These are phyloP conservation scores for Oriolus oriolus DNA, from an alignment of 2,113 vertebrate genomes.

Conservation along the genomic window DNA sequence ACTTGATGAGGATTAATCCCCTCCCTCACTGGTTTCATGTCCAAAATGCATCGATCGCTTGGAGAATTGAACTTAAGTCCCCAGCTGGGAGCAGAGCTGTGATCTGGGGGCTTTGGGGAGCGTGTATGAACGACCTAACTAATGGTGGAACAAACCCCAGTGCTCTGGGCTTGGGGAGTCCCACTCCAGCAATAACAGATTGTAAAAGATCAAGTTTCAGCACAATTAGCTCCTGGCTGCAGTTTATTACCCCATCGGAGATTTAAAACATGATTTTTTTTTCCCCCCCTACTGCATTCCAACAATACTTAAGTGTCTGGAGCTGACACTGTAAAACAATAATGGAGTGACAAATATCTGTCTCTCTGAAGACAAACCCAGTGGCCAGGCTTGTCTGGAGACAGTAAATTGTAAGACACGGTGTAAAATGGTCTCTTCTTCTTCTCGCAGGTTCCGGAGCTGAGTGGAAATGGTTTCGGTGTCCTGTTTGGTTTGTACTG, in stretches of 20 bases:
- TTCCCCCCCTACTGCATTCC: conserved; percentile 69
- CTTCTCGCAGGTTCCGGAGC: not conserved
- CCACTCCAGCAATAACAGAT: conserved; percentile 78
- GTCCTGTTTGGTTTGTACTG: not conserved
- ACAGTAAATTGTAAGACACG: not conserved
- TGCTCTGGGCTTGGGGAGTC: conserved; percentile 70
- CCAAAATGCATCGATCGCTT: conserved; percentile 71
- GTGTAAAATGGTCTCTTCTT: not conserved
- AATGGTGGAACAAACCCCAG: conserved; percentile 75
- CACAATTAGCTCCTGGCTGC: conserved; percentile 83
- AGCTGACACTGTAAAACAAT: conserved; percentile 77
- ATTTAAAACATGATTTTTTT: conserved; percentile 74
- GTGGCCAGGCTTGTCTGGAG: not conserved
- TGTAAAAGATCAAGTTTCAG: conserved; percentile 81
- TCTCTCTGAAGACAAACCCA: conserved; percentile 55
- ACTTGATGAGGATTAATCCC: conserved; percentile 77
- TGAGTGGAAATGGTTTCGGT: not conserved
- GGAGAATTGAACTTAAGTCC: conserved; percentile 65
- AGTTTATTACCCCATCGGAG: conserved; percentile 79
- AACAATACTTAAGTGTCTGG: conserved; percentile 76
- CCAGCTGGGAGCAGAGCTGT: conserved; percentile 70
- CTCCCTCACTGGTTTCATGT: conserved; percentile 64
- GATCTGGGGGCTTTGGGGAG: conserved; percentile 62
- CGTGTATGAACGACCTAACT: conserved; percentile 67
- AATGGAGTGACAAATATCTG: conserved; percentile 74